Evolutionary conservation across 2,113 vertebrate species (phyloP), one percentile per base, ranked within the genome.

Genomic region (Ia io): DNA sequence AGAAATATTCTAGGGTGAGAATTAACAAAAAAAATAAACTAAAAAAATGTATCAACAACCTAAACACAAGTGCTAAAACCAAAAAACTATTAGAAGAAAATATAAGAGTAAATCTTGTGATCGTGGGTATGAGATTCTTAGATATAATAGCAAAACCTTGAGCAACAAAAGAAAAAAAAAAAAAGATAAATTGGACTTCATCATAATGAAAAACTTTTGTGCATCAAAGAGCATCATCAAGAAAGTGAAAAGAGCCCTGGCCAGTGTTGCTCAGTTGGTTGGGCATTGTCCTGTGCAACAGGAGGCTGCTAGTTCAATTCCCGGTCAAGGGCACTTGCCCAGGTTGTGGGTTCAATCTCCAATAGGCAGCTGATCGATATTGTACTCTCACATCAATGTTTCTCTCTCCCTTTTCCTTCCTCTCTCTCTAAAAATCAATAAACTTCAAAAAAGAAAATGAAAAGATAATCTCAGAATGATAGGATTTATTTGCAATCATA

Each of bases 111-210:
- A 76, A 85, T 14, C 28, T 77, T 65, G 18, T 53, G 70, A 67
- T 37, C 25, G 16, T 85, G 37, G 47, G 59, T 69, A 77, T 77
- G 71, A 42, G 63, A 70, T 61, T 70, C 51, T 93, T 78, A 93
- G 44, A 93, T 32, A 63, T 4, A 13, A 88, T 28, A 88, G 13
- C 28, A 63, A 88, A 87, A 88, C 40, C 42, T 71, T 78, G 9
- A 88, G 84, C 25, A 82, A 94, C 37, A 59, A 69, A 67, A 83
- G 47, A 94, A 83, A 74, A 51, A 82, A 74, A 51, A 82, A 88
- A 84, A 25, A 4, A 49, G 47, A 42, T 78, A 44, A 84, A 78
- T 5, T 69, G 23, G 82, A 56, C 37, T 44, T 86, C 28, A 85
- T n/a, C 32, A 37, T 70, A 87, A 79, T 70, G 63, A 40, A 84